These are phyloP conservation scores for Urocitellus parryii DNA, from an alignment of 2,113 vertebrate species.

Conservation along the genomic window DNA sequence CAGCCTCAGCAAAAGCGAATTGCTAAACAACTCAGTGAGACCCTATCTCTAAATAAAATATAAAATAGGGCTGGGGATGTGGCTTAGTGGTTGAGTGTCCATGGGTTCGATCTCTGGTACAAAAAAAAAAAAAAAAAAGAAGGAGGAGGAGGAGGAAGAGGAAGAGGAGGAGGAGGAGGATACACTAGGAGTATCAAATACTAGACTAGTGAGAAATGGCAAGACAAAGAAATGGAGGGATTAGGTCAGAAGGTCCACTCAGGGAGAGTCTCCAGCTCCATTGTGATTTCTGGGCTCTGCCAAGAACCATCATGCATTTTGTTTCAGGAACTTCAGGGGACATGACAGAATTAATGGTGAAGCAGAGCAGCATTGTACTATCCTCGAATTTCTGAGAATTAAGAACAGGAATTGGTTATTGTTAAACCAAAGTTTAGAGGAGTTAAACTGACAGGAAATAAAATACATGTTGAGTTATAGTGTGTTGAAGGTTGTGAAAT, in stretches of 20 bases:
- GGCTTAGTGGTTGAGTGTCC: too few species aligned
- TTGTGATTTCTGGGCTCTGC: neutral
- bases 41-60: too few species aligned
- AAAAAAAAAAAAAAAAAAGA: too few species aligned
- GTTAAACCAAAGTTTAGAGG: constrained; percentile 69
- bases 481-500: constrained; percentile 64
- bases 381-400: neutral
- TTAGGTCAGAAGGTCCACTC: neutral
- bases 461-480: constrained; percentile 29
- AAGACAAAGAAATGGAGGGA: constrained; percentile 40
- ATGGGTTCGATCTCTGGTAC: too few species aligned
- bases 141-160: too few species aligned
- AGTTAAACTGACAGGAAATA: constrained; percentile 75
- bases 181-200: neutral
- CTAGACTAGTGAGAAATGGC: neutral
- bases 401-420: constrained; percentile 52
- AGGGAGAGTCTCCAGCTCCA: neutral
- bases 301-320: neutral
- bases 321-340: constrained; percentile 35
- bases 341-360: neutral
- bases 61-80: too few species aligned
- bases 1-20: too few species aligned
- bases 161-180: too few species aligned
- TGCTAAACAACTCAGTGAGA: too few species aligned
- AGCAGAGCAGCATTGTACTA: neutral